Conservation (phyloP, 2,797 vertebrate genomes). For the Pagetopsis macropterus region DNA sequence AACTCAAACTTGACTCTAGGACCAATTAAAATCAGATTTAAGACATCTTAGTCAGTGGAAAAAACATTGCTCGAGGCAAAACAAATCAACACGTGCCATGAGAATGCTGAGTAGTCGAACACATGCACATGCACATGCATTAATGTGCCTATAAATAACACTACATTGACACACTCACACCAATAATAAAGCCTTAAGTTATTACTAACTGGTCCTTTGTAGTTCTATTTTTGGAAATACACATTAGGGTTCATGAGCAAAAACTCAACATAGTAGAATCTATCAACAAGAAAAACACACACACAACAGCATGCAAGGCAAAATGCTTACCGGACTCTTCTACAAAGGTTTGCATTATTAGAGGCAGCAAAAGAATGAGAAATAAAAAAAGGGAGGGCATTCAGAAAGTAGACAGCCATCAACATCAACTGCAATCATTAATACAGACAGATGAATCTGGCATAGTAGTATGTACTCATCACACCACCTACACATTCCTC, state of each 20-base stretch:
- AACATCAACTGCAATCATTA: constrained; percentile 2
- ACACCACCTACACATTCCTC: constrained; percentile 2
- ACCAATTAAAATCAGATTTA: constrained; percentile 70
- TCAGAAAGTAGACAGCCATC: not conserved
- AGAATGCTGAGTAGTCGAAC: constrained; percentile 20
- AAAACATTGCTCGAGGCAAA: constrained; percentile 30
- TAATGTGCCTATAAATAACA: constrained; percentile 3
- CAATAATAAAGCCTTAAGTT: not conserved
- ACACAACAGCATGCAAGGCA: constrained; percentile 51
- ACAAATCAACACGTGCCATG: constrained; percentile 20
- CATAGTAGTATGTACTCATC: constrained; percentile 3
- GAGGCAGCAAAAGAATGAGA: constrained; percentile 55
- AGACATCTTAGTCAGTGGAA: constrained; percentile 51
- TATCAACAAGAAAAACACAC: constrained; percentile 4
- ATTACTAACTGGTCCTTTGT: not conserved
- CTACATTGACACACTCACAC: constrained; percentile 12
- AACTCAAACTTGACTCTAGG: constrained; percentile 33
- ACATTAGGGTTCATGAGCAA: constrained; percentile 3
- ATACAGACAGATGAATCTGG: not conserved
- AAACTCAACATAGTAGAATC: not conserved
- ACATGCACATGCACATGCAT: constrained; percentile 7
- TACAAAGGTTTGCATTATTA: constrained; percentile 84
- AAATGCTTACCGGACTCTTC: constrained; percentile 96
- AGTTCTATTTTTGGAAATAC: constrained; percentile 5
- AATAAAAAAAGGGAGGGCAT: constrained; percentile 17